Conservation (phyloP, 2,797 vertebrate genomes). For the Parauchenoglanis ngamensis region DNA sequence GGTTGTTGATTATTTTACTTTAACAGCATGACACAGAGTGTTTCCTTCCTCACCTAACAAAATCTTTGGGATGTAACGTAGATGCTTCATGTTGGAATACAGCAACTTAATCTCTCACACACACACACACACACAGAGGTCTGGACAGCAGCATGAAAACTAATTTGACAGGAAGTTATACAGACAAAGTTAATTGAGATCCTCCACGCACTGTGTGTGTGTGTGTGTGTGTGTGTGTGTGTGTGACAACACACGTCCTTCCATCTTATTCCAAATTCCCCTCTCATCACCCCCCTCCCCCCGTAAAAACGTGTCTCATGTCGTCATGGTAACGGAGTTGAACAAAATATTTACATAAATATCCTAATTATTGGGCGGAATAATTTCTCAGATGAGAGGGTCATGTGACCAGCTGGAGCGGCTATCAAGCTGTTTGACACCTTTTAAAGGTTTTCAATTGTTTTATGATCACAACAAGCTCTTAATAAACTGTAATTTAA, state of each 20-base stretch:
- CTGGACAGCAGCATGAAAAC: slow-evolving; percentile 43
- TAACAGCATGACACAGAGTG: background rate
- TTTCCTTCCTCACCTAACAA: background rate
- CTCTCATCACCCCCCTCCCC: background rate
- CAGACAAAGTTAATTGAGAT: slow-evolving; percentile 54
- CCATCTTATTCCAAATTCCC: background rate
- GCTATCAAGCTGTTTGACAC: background rate
- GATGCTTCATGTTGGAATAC: background rate
- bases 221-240: slow-evolving; percentile 28
- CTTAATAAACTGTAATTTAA: too few species aligned
- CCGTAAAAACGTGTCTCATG: background rate
- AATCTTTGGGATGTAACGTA: background rate
- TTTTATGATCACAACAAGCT: too few species aligned
- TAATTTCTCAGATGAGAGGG: background rate
- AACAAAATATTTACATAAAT: background rate
- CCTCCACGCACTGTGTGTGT: background rate
- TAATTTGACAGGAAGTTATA: slow-evolving; percentile 56
- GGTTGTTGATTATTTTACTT: background rate
- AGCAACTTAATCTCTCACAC: background rate
- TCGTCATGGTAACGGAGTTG: background rate
- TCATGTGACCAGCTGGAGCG: background rate
- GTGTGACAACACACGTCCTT: background rate
- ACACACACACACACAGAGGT: slow-evolving; percentile 36
- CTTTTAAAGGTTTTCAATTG: too few species aligned
- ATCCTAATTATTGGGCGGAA: background rate